A percentile compares a stretch with the other conserved stretches of the same genome.
These are phyloP conservation scores for Chrysogorgia sp. DNA, from an alignment of 92 coral and sea anemone species.

Conservation along the genomic window DNA sequence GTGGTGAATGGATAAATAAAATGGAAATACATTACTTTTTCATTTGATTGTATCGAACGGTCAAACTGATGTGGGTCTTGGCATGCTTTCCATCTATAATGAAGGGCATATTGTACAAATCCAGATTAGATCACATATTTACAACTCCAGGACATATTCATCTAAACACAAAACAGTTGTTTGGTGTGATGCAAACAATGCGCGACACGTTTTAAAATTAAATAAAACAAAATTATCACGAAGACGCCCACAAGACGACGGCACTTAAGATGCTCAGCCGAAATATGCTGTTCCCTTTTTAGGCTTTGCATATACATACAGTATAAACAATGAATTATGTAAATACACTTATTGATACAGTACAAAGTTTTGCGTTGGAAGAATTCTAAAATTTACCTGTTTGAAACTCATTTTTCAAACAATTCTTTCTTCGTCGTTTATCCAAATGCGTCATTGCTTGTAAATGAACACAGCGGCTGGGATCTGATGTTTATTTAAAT, in stretches of 20 bases:
- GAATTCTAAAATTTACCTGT: not conserved
- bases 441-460: not conserved
- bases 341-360: too few species aligned
- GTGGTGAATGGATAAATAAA: not conserved
- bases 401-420: not conserved
- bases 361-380: too few species aligned
- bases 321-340: too few species aligned
- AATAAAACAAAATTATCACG: not conserved
- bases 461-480: not conserved
- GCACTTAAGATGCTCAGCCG: too few species aligned
- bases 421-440: not conserved
- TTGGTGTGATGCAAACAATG: not conserved
- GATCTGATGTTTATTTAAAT: not conserved
- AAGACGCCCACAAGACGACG: not conserved
- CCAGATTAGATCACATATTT: slow-evolving; percentile 19
- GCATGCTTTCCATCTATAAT: not conserved
- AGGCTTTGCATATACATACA: too few species aligned
- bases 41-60: slow-evolving; percentile 8
- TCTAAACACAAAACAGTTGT: too few species aligned
- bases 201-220: not conserved
- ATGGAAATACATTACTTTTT: slow-evolving; percentile 1
- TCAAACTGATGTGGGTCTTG: slow-evolving; percentile 6
- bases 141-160: not conserved
- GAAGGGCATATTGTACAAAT: slow-evolving; percentile 1
- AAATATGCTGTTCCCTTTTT: not conserved